Evolutionary conservation across 2,113 vertebrate genomes (phyloP), one percentile per base, ranked within the genome.

Genomic region (Colistium nudipinnis): DNA sequence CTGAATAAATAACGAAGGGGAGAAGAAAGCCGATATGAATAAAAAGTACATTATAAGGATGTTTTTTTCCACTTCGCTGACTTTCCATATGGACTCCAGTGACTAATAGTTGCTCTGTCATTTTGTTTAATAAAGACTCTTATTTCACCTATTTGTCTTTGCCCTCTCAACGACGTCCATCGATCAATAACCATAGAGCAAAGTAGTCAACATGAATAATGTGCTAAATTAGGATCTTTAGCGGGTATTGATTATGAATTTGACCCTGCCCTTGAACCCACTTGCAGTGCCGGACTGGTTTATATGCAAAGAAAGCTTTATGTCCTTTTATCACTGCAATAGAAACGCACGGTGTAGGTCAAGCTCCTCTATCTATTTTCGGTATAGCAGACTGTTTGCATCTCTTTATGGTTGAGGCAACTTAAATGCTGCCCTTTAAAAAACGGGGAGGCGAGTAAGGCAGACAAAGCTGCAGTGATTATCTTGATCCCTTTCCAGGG

Each of bases 161-260:
- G 84, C 83, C 84, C 87, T 82, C 69, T 75, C 77, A 28, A 69
- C 35, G 60, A 73, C 82, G 81, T 71, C 69, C 54, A 47, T 86
- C 59, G 77, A 88, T 92, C 90, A 78, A 89, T 90, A 89, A 53
- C 35, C 67, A 61, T 35, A 68, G 78, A 78, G 31, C 72, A 86
- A 86, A 88, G 86, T 75, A 78, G 85, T 91, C 82, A 88, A 81
- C 62, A 78, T 86, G 89, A 93, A 86, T 88, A 87, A 92, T 81
- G 74, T 64, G 64, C 63, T 82, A 82, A 81, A 90, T 90, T 77
- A 82, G 59, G 82, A 86, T 81, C 71, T 79, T 86, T 88, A 91
- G 83, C 83, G 73, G 67, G 67, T 88, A 91, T 91, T 41, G 83
- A 93, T 91, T 87, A 78, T 75, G 79, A 86, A 86, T 86, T 83